phyloP scores from a whole-genome alignment of 2,888 invertebrate genomes.

The Gasteruption jaculator region DNA sequence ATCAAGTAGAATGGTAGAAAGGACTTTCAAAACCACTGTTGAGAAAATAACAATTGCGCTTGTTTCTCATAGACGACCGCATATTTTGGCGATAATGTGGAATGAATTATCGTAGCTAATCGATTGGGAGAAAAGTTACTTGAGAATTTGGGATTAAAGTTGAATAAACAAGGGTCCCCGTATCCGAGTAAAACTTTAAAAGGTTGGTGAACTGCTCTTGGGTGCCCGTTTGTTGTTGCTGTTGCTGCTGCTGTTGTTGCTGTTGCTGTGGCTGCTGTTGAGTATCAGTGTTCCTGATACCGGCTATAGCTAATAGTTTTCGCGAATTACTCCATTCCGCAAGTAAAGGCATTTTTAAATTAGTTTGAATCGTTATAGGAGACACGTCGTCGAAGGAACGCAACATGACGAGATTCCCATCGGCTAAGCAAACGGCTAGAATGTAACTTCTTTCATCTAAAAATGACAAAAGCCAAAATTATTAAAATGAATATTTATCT shows the following conservation, averaged over 20 bases:
- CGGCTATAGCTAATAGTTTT: conserved; percentile 87
- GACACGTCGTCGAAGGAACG: conserved; percentile 91
- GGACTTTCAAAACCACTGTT: too few relatives aligned
- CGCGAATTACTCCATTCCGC: conserved; percentile 98
- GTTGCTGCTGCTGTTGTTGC: conserved; percentile 29
- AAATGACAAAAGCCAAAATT: too few relatives aligned
- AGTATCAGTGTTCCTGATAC: conserved; percentile 56
- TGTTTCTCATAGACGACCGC: too few relatives aligned
- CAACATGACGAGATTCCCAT: conserved; percentile 85
- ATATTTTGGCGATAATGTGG: too few relatives aligned
- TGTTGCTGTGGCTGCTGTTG: conserved; percentile 20
- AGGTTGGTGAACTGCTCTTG: conserved; percentile 72
- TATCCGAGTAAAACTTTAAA: conserved; percentile 87
- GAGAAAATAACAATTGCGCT: too few relatives aligned
- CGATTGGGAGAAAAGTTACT: too few relatives aligned
- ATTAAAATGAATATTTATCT: too few relatives aligned
- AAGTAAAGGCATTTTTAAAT: conserved; percentile 73
- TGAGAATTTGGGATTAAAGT: conserved; percentile 73
- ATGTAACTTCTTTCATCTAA: conserved; percentile 68
- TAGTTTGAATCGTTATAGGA: conserved; percentile 80
- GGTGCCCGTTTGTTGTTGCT: conserved; percentile 43
- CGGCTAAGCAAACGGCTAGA: conserved; percentile 82
- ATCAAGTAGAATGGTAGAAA: too few relatives aligned
- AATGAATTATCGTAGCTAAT: too few relatives aligned
- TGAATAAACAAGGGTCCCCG: conserved; percentile 76